Evolutionary conservation across 2,113 vertebrate species (phyloP), one percentile per base, ranked within the genome.

Genomic region (Anhinga rufa): DNA sequence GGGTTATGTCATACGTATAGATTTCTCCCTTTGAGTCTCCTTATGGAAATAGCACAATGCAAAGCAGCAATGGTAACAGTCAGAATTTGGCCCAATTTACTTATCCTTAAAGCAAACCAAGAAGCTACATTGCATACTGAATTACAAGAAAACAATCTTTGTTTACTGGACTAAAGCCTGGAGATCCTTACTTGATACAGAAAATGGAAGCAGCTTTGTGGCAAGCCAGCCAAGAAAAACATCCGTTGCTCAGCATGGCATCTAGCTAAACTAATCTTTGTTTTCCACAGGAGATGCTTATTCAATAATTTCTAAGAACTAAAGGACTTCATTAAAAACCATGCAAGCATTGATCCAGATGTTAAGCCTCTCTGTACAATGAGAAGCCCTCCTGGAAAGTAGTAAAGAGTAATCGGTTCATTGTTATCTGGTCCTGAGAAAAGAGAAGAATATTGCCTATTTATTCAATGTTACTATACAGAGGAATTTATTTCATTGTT

Each of bases 301-400:
- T 94, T 87, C 86, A 72, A 62, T 79, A 85, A 95, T 96, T 97
- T 94, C 77, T 57, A 46, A 74, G 91, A 91, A 66, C 66, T 95
- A 92, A 95, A 96, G 81, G 74, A 92, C 92, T 96, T 94, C 61
- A 95, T 94, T 96, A 93, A 91, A 91, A 94, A 70, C 29, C 58
- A 69, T 34, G 44, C 70, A 94, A 86, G 49, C 74, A 82, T 87
- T 65, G 95, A 95, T 96, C 96, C 96, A 96, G 94, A 96, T 94
- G 96, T 95, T 97, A 95, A 94, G 69, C 46, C 44, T 82, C 61
- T 76, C 70, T 70, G 34, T 87, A 82, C 49, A 86, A 89, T 11
- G 26, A 82, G 48, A 91, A 93, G 54, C 46, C 46, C 40, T 87
- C 75, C 51, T 85, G 55, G 62, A 96, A 91, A 91, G 58, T 61